These are phyloP conservation scores for Drosophila yakuba DNA, from an alignment of 1,140 invertebrate species.

Conservation along the genomic window DNA sequence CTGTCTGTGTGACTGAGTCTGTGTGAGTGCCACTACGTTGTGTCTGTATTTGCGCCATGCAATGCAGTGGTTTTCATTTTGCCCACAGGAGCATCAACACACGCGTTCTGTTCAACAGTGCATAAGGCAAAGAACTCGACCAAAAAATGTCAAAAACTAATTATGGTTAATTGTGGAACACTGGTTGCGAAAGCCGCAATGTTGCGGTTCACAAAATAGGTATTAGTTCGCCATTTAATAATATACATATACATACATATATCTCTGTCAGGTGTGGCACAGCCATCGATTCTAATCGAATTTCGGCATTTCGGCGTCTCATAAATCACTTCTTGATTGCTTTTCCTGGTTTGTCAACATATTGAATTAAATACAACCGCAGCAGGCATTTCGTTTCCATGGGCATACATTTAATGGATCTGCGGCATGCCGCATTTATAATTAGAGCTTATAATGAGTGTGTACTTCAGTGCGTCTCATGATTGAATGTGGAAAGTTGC, in stretches of 20 bases:
- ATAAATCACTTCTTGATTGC: conserved; percentile 5
- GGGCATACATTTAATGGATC: not conserved
- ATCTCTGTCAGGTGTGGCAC: not conserved
- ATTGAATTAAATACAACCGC: not conserved
- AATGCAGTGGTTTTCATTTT: conserved; percentile 34
- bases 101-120: conserved; percentile 29
- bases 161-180: conserved; percentile 31
- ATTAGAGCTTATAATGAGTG: too few species aligned
- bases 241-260: not conserved
- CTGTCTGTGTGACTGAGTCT: not conserved
- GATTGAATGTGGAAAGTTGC: too few species aligned
- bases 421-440: too few species aligned
- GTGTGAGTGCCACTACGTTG: not conserved
- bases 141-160: conserved; percentile 15
- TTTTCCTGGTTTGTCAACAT: not conserved
- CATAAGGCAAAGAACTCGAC: not conserved
- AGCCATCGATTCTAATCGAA: conserved; percentile 5
- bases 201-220: conserved; percentile 11
- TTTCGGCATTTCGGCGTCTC: not conserved
- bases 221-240: not conserved
- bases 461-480: too few species aligned
- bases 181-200: not conserved
- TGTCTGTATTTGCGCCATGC: conserved; percentile 25
- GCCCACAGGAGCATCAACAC: conserved; percentile 20
- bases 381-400: not conserved